Percentiles rank a stretch among this genome's conserved stretches.
Evolutionary conservation across 2,888 invertebrate genomes (phyloP).

Genomic region (Agrochola lota): DNA sequence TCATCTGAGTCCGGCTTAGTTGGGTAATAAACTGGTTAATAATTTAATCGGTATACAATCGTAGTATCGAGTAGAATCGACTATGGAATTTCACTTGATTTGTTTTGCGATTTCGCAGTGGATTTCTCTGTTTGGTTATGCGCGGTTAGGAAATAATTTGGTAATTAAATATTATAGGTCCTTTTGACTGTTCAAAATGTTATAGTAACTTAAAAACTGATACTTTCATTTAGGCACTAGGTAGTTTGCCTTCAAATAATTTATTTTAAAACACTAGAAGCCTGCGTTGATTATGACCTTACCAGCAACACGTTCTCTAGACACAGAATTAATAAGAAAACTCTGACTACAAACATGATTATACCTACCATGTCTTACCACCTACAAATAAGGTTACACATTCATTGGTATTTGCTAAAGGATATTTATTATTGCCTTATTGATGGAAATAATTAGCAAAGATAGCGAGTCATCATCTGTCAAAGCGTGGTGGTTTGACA

Average conservation of each 20-base stretch:
- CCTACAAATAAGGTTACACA: not conserved
- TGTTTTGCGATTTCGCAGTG: conserved; percentile 74
- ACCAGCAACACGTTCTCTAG: conserved; percentile 18
- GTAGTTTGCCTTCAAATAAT: not conserved
- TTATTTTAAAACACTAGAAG: not conserved
- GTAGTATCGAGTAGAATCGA: conserved; percentile 70
- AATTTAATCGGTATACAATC: conserved; percentile 71
- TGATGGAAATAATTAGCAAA: not conserved
- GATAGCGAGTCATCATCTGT: not conserved
- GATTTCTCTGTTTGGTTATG: conserved; percentile 71
- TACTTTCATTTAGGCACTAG: not conserved
- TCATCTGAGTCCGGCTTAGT: conserved; percentile 71
- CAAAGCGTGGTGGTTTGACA: not conserved
- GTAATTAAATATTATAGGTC: not conserved
- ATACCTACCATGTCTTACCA: not conserved
- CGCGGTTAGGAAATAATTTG: conserved; percentile 28
- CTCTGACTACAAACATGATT: not conserved
- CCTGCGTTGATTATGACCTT: conserved; percentile 34
- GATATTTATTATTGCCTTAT: not conserved
- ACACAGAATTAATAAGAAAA: conserved; percentile 22
- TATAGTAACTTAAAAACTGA: not conserved
- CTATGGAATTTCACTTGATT: conserved; percentile 79
- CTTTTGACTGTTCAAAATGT: not conserved
- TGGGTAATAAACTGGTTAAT: conserved; percentile 82
- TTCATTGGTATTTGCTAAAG: not conserved